Evolutionary conservation across 2,797 vertebrate species (phyloP), one percentile per base, ranked within the genome.

Genomic region (Poecilia wingei): DNA sequence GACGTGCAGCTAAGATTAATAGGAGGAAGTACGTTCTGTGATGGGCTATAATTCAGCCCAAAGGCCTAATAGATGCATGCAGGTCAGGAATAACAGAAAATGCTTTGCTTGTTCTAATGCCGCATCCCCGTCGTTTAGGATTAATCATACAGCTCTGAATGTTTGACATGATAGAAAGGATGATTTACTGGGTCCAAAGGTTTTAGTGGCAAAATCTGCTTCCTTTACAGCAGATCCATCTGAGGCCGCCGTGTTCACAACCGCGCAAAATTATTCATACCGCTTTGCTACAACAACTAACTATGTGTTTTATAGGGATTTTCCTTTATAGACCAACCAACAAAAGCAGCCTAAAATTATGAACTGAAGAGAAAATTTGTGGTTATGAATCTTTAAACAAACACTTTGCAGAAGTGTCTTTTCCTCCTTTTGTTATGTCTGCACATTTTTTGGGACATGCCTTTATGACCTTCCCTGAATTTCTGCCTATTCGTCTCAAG

Each of bases 21-120:
- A 92, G 90, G 75, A 80, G 80, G 79, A 81, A 78, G 81, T 79
- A 89, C 82, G 84, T 74, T 71, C 84, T 25, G 61, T 91, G 93
- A 95, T 91, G 89, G 90, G 87, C 84, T 39, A 88, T 94, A 93
- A 95, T 93, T 95, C 93, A 94, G 91, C 88, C 79, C 78, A 68
- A 79, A 76, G 78, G 69, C 43, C 45, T 83, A 89, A 88, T 83
- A 83, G 88, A 93, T 92, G 90, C 78, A 89, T 72, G 76, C 82
- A 86, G 77, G 92, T 76, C 81, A 88, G 39, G 78, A 79, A 87
- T 81, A 86, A 88, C 79, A 73, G 84, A 85, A 88, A 78, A 83
- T 77, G 77, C 71, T 45, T 82, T 82, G 59, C 76, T 79, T 68
- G n/a, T 76, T 91, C 86, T 77, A 89, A 85, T n/a, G 77, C 73